Conservation (phyloP, 2,888 invertebrate genomes). For the Lasius platythorax region DNA sequence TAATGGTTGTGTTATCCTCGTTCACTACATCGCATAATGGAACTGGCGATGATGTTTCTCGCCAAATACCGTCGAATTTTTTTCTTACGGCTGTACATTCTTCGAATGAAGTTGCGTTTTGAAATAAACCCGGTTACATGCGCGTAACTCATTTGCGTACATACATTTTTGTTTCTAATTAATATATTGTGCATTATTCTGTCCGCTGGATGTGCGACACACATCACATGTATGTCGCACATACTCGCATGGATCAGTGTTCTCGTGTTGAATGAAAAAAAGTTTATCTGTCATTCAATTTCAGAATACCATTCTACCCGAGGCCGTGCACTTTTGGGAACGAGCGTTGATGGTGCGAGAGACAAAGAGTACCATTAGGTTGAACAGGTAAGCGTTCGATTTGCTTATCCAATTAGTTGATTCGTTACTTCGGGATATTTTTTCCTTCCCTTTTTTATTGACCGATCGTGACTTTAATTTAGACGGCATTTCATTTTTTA, state of each 20-base stretch:
- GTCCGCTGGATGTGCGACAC: background rate
- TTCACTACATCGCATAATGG: background rate
- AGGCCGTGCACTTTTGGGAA: conserved; percentile 98
- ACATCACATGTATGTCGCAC: background rate
- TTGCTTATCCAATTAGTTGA: background rate
- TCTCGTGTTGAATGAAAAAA: background rate
- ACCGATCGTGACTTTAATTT: background rate
- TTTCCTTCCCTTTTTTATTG: background rate
- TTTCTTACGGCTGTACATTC: background rate
- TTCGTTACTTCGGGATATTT: background rate
- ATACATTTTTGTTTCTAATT: conserved; percentile 5
- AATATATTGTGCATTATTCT: background rate
- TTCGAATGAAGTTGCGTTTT: conserved; percentile 13
- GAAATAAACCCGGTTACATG: background rate
- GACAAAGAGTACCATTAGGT: conserved; percentile 93
- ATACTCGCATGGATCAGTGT: background rate
- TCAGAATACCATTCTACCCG: conserved; percentile 95
- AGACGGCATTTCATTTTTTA: background rate
- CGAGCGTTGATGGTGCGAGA: conserved; percentile 95
- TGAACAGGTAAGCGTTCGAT: conserved; percentile 91
- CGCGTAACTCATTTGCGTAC: background rate
- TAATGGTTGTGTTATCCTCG: conserved; percentile 13
- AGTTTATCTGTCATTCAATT: conserved; percentile 49
- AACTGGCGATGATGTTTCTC: conserved; percentile 15
- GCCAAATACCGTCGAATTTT: background rate